Conservation (phyloP, 2,888 invertebrate genomes). For the Serripes groenlandicus region DNA sequence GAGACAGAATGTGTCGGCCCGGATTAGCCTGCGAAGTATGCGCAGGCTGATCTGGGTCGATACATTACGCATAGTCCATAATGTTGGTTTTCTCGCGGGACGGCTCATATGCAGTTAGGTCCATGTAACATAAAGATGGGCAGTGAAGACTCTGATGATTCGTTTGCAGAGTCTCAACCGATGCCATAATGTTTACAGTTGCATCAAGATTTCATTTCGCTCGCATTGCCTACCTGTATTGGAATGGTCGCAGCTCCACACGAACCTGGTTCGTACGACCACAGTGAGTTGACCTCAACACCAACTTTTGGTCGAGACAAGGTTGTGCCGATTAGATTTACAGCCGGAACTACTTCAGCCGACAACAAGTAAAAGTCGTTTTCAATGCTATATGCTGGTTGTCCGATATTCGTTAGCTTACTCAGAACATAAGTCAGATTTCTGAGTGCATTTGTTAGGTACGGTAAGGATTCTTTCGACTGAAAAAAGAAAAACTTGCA, state of each 20-base stretch:
- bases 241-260: slow-evolving; percentile 38
- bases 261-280: slow-evolving; percentile 10
- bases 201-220: too few species aligned
- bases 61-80: too few species aligned
- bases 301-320: slow-evolving; percentile 40
- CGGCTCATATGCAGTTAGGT: too few species aligned
- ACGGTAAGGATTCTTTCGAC: slow-evolving; percentile 54
- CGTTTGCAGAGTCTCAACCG: too few species aligned
- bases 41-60: too few species aligned
- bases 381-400: slow-evolving; percentile 41
- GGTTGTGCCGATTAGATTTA: slow-evolving; percentile 9
- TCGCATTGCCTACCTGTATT: slow-evolving; percentile 41
- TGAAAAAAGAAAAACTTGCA: slow-evolving; percentile 23
- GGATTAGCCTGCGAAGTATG: too few species aligned
- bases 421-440: slow-evolving; percentile 42
- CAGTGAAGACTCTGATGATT: too few species aligned
- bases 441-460: slow-evolving; percentile 40
- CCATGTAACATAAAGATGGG: too few species aligned
- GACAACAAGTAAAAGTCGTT: slow-evolving; percentile 59
- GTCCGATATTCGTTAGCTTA: slow-evolving; percentile 33
- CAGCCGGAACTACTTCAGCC: slow-evolving; percentile 40
- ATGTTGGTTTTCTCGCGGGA: too few species aligned
- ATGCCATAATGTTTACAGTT: too few species aligned
- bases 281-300: slow-evolving; percentile 37
- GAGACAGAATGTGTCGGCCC: too few species aligned